These are phyloP conservation scores for Stegastes partitus DNA, from an alignment of 2,113 vertebrate genomes.

Conservation along the genomic window DNA sequence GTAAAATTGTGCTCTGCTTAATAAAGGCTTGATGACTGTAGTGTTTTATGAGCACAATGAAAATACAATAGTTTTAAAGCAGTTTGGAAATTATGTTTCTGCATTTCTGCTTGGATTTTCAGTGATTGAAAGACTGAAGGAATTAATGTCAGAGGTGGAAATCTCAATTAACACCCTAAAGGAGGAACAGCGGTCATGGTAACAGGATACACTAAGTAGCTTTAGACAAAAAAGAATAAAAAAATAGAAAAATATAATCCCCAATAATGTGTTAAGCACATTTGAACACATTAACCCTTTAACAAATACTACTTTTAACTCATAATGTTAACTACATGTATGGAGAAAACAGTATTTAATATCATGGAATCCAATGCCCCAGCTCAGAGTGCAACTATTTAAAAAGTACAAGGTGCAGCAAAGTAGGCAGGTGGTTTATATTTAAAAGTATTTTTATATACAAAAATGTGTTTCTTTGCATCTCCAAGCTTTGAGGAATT, in stretches of 20 bases:
- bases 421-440: too few relatives aligned
- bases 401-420: too few relatives aligned
- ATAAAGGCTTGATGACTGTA: too few relatives aligned
- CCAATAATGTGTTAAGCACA: not conserved
- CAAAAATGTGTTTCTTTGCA: constrained; percentile 27
- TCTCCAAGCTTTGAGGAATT: constrained; percentile 89
- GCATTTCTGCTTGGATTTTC: constrained; percentile 49
- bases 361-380: too few relatives aligned
- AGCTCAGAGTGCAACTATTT: too few relatives aligned
- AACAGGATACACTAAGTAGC: constrained; percentile 48
- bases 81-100: constrained; percentile 7
- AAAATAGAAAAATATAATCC: not conserved
- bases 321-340: too few relatives aligned
- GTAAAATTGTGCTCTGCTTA: too few relatives aligned
- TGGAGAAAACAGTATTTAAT: too few relatives aligned
- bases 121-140: constrained; percentile 92
- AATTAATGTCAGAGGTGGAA: constrained; percentile 93
- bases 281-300: not conserved
- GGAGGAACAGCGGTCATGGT: constrained; percentile 89
- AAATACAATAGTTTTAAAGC: not conserved
- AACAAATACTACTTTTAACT: too few relatives aligned
- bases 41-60: not conserved
- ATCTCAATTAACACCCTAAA: constrained; percentile 89
- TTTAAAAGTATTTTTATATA: too few relatives aligned
- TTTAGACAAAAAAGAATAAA: not conserved